These are phyloP conservation scores for Chamaea fasciata DNA, from an alignment of 2,113 vertebrate species.

Conservation along the genomic window DNA sequence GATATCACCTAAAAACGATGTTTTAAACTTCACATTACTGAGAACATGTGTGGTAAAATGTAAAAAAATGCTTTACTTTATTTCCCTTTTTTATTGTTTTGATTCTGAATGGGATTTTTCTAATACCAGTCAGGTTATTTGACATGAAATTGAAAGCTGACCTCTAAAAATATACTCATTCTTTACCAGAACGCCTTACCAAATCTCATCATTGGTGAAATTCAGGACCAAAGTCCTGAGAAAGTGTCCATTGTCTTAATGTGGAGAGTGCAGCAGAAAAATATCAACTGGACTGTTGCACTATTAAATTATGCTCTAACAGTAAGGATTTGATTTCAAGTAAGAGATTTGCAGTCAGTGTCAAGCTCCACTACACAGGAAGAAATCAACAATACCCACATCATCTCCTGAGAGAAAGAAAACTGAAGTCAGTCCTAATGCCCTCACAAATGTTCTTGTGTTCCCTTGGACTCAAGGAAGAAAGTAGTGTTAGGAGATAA, in stretches of 20 bases:
- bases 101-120: neutral
- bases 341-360: neutral
- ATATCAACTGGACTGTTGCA: neutral
- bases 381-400: neutral
- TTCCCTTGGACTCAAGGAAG: neutral
- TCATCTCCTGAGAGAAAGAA: neutral
- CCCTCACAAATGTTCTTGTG: accelerated
- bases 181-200: neutral
- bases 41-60: neutral
- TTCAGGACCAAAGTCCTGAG: neutral
- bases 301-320: neutral
- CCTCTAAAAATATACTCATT: neutral
- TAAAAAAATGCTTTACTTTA: neutral
- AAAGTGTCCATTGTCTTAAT: neutral
- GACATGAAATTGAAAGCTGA: neutral
- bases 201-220: neutral
- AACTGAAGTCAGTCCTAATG: neutral
- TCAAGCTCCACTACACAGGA: neutral
- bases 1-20: neutral
- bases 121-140: neutral
- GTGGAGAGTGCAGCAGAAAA: neutral
- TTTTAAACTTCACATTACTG: neutral
- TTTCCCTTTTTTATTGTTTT: neutral
- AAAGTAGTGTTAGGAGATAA: neutral
- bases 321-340: neutral